Conservation (phyloP, 2,113 vertebrate genomes). For the Xyrauchen texanus region DNA sequence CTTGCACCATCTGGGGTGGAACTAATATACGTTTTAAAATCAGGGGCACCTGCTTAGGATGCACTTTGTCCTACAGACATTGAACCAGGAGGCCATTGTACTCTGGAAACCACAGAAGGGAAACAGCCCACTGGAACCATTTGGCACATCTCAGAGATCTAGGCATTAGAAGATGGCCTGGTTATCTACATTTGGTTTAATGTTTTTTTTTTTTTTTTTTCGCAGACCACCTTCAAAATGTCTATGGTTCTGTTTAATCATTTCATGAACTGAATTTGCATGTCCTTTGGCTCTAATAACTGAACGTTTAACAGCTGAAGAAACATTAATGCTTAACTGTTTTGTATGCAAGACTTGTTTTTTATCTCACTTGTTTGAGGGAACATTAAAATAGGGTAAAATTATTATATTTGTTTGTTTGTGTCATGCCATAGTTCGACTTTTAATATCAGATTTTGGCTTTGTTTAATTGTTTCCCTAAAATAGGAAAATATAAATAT, state of each 20-base stretch:
- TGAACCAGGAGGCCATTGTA: conserved; percentile 59
- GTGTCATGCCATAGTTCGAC: conserved; percentile 83
- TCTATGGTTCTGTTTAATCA: conserved; percentile 79
- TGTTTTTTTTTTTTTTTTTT: conserved; percentile 58
- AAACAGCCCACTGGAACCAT: conserved; percentile 69
- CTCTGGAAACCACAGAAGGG: conserved; percentile 58
- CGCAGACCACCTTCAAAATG: conserved; percentile 72
- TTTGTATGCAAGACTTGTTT: conserved; percentile 78
- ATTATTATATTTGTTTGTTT: conserved; percentile 60
- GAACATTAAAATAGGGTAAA: conserved; percentile 56
- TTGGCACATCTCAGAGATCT: conserved; percentile 81
- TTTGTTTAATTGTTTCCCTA: conserved; percentile 81
- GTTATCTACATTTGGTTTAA: conserved; percentile 36
- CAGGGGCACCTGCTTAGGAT: conserved; percentile 68
- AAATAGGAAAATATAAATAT: conserved; percentile 70
- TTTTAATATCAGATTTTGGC: conserved; percentile 90
- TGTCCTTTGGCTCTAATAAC: conserved; percentile 77
- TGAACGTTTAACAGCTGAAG: conserved; percentile 49
- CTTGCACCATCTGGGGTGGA: no score
- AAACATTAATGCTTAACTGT: conserved; percentile 76
- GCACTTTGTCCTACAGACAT: conserved; percentile 57
- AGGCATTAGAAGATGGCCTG: conserved; percentile 52
- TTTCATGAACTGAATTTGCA: conserved; percentile 84
- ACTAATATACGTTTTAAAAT: conserved; percentile 53
- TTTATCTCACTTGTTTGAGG: conserved; percentile 58